Evolutionary conservation across 2,797 vertebrate genomes (phyloP), one percentile per base, ranked within the genome.

Genomic region (Acipenser ruthenus): DNA sequence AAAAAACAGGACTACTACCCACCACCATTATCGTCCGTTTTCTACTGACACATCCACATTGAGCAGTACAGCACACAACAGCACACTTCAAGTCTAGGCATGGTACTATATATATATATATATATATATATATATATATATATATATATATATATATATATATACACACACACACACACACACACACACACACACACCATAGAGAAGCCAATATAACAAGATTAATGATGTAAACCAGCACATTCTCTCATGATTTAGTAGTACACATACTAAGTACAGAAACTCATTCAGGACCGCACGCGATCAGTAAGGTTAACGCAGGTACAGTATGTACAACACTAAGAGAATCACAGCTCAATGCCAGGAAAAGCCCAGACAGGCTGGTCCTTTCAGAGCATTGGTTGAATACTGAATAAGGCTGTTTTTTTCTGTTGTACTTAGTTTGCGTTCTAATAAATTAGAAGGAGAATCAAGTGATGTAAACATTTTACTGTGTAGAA

Each of bases 161-260:
- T n/a, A n/a, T n/a, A 23, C 23, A 23, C 89, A 89, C 88, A 68
- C 88, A 90, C 13, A 58, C 85, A 91, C 80, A 86, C 83, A 23
- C 23, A 23, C 89, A 89, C 88, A 68, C 88, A 90, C 13, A 58
- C 85, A 91, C 80, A 86, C 83, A 80, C 78, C 86, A 83, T 84
- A 81, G 87, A 81, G 65, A 68, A 64, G 70, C 70, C 70, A 51
- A 81, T 82, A 79, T 75, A 75, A 71, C 73, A 76, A 72, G 55
- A 60, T 80, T 70, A 79, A 74, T 84, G 77, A 88, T 91, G 90
- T 91, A 91, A 91, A 91, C 89, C 88, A 87, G 86, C 85, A 88
- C 86, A 84, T 88, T 87, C 85, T 88, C 85, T 86, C 82, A 80
- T 81, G 80, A 82, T 84, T 87, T 86, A 87, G 84, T 84, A 85